Conservation (phyloP, 2,113 vertebrate species). For the Xenopus laevis region DNA sequence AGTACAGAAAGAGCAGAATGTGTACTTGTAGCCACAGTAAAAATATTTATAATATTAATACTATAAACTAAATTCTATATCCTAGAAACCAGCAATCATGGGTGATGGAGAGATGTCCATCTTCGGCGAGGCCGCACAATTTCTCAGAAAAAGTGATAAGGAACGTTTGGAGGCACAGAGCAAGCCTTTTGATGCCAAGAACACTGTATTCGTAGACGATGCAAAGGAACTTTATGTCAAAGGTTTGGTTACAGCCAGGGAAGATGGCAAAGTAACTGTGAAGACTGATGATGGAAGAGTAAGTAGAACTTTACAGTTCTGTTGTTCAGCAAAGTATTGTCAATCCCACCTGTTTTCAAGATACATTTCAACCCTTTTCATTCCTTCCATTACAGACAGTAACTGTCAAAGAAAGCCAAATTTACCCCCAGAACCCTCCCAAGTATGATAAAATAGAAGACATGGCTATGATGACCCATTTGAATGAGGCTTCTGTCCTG, state of each 20-base stretch:
- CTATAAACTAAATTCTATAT: not conserved
- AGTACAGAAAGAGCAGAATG: not conserved
- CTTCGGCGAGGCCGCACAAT: conserved; percentile 69
- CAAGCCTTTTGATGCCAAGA: conserved; percentile 82
- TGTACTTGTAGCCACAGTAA: not conserved
- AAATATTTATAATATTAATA: not conserved
- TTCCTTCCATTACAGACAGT: conserved; percentile 62
- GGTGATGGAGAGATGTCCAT: conserved; percentile 66
- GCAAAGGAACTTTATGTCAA: conserved; percentile 80
- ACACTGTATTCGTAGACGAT: conserved; percentile 75
- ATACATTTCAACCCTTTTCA: not conserved
- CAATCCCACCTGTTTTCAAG: not conserved
- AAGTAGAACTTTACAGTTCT: conserved; percentile 56
- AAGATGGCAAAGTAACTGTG: conserved; percentile 80
- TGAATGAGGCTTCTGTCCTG: conserved; percentile 47
- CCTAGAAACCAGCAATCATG: conserved; percentile 43
- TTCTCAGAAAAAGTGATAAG: conserved; percentile 68
- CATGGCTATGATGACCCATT: conserved; percentile 49
- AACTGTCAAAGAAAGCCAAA: conserved; percentile 69
- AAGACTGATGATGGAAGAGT: conserved; percentile 73
- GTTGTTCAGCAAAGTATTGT: conserved; percentile 60
- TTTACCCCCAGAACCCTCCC: conserved; percentile 73
- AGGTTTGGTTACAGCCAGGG: conserved; percentile 70
- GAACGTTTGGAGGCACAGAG: conserved; percentile 72
- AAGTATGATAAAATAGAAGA: conserved; percentile 51